phyloP scores from a whole-genome alignment of 2,888 invertebrate genomes.

The Allacma fusca region DNA sequence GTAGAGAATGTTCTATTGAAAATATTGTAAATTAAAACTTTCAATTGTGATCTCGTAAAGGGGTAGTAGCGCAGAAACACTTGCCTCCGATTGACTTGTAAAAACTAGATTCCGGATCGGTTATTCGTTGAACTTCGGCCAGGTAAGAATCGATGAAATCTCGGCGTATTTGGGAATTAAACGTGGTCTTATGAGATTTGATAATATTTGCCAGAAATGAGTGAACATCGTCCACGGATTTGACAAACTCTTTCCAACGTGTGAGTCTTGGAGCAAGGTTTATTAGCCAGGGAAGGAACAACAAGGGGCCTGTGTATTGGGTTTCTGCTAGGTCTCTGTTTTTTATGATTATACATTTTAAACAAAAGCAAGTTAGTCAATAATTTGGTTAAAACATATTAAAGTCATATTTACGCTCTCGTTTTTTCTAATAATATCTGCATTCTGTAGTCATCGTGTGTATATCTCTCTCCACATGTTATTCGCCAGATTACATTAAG shows the following conservation, averaged over 20 bases:
- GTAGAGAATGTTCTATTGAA: conserved; percentile 60
- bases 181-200: conserved; percentile 49
- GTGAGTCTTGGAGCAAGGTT: conserved; percentile 56
- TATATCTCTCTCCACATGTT: conserved; percentile 59
- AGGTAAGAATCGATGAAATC: conserved; percentile 60
- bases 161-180: conserved; percentile 42
- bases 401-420: conserved; percentile 56
- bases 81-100: conserved; percentile 54
- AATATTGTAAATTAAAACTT: not conserved
- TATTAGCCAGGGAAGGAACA: conserved; percentile 60
- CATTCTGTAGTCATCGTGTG: conserved; percentile 54
- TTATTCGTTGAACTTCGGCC: conserved; percentile 53
- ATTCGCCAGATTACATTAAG: conserved; percentile 60
- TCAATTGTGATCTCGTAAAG: no score
- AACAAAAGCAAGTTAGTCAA: not conserved
- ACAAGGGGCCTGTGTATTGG: conserved; percentile 59
- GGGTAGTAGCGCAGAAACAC: not conserved
- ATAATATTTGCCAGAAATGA: conserved; percentile 55
- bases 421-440: conserved; percentile 57
- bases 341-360: not conserved
- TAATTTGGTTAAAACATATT: not conserved
- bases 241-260: conserved; percentile 57
- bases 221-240: conserved; percentile 56
- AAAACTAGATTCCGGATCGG: conserved; percentile 55
- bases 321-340: conserved; percentile 59